phyloP scores from a whole-genome alignment of 2,113 vertebrate genomes.

The Paracanthobrama guichenoti region DNA sequence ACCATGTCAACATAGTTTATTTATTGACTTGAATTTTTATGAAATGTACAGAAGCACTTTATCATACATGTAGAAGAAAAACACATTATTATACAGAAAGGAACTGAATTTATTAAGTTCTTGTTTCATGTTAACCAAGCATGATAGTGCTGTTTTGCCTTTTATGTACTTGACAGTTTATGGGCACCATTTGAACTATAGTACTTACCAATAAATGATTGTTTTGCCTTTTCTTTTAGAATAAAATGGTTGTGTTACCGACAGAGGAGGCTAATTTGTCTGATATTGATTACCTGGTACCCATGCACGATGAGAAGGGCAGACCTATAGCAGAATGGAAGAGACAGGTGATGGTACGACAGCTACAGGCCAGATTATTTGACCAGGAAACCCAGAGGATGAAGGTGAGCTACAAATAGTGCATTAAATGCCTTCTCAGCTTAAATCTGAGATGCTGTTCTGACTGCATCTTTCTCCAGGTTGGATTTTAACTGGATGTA shows the following conservation, averaged over 20 bases:
- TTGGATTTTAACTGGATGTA: neutral
- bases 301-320: conserved; percentile 87
- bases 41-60: neutral
- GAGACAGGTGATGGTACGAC: conserved; percentile 93
- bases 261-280: conserved; percentile 75
- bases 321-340: conserved; percentile 93
- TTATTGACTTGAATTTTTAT: neutral
- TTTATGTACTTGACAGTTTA: neutral
- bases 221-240: conserved; percentile 57
- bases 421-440: neutral
- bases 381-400: conserved; percentile 73
- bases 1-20: neutral
- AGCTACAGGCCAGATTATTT: conserved; percentile 83
- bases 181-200: neutral
- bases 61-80: neutral
- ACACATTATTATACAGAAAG: neutral
- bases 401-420: conserved; percentile 72
- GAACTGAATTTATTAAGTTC: neutral
- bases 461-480: conserved; percentile 40
- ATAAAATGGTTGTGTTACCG: conserved; percentile 70
- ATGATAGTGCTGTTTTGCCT: neutral
- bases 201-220: neutral
- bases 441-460: neutral
- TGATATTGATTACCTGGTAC: conserved; percentile 89
- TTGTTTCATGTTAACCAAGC: neutral